A percentile compares a stretch with the other conserved stretches of the same genome.
Conservation (phyloP, 2,888 invertebrate species). For the Serrognathus titanus region DNA sequence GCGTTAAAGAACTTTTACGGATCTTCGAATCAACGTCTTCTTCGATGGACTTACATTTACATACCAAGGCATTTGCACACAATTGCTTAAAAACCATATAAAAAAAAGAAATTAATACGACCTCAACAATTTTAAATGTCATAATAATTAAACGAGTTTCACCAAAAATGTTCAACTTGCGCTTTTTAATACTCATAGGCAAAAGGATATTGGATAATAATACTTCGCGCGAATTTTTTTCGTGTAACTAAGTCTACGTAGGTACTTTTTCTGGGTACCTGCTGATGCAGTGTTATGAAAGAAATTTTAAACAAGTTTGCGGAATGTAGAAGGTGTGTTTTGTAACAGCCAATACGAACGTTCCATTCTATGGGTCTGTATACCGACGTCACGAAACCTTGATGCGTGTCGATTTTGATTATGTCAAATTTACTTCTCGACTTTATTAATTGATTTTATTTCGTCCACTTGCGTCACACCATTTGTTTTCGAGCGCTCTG, state of each 20-base stretch:
- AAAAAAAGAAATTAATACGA: background rate
- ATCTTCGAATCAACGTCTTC: background rate
- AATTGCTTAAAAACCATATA: no score
- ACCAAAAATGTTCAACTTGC: background rate
- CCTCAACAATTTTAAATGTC: background rate
- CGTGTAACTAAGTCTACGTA: background rate
- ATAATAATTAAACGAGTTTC: background rate
- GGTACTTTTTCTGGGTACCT: background rate
- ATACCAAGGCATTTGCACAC: background rate
- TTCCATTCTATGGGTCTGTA: background rate
- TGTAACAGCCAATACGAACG: background rate
- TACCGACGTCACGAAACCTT: slow-evolving; percentile 1
- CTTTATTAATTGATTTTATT: no score
- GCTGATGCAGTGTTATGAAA: slow-evolving; percentile 2
- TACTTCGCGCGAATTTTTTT: no score
- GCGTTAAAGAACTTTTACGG: background rate
- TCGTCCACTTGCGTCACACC: no score
- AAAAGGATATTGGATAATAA: no score
- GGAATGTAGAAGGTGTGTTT: slow-evolving; percentile 1
- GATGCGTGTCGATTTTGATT: background rate
- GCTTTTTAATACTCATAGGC: background rate
- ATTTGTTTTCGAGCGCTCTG: no score
- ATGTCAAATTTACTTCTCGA: background rate
- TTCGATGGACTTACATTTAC: background rate
- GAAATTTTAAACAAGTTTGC: slow-evolving; percentile 1